Conservation (phyloP, 2,888 invertebrate species). For the Lasioglossum oenotherae region DNA sequence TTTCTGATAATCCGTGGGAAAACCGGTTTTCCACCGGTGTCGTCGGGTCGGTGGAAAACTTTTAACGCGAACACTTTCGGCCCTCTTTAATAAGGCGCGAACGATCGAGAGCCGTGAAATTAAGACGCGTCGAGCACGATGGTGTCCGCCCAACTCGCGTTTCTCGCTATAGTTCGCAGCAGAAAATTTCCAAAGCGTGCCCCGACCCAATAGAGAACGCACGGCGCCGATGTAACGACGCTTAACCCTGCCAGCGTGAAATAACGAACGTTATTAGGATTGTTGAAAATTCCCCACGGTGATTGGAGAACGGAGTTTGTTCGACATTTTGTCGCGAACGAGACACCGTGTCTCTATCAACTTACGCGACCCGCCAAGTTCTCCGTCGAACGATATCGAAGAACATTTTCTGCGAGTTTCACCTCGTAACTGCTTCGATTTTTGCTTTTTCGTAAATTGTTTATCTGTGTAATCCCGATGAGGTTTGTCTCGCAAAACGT, state of each 20-base stretch:
- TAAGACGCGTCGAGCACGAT: conserved; percentile 23
- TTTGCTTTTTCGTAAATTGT: too few relatives aligned
- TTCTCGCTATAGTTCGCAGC: not conserved
- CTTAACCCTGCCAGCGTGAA: conserved; percentile 45
- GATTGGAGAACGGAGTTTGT: conserved; percentile 27
- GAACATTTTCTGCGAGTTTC: not conserved
- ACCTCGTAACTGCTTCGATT: too few relatives aligned
- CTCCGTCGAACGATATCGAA: not conserved
- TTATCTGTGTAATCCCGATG: too few relatives aligned
- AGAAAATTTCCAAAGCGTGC: not conserved
- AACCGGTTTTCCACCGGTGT: not conserved
- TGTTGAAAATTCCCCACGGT: conserved; percentile 22
- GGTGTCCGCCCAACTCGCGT: too few relatives aligned
- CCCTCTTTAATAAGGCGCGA: conserved; percentile 29
- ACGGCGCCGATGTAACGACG: conserved; percentile 22
- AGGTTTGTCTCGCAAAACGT: too few relatives aligned
- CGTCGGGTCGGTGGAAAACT: not conserved
- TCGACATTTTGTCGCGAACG: not conserved
- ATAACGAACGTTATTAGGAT: conserved; percentile 56
- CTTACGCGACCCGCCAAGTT: not conserved
- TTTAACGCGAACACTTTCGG: not conserved
- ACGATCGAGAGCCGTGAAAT: conserved; percentile 39
- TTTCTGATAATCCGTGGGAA: not conserved
- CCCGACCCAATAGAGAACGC: not conserved
- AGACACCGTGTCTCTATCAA: not conserved